Percentiles rank a stretch among this genome's conserved stretches.
These are phyloP conservation scores for Hyperoplus lanceolatus DNA, from an alignment of 2,797 vertebrate species.

Conservation along the genomic window DNA sequence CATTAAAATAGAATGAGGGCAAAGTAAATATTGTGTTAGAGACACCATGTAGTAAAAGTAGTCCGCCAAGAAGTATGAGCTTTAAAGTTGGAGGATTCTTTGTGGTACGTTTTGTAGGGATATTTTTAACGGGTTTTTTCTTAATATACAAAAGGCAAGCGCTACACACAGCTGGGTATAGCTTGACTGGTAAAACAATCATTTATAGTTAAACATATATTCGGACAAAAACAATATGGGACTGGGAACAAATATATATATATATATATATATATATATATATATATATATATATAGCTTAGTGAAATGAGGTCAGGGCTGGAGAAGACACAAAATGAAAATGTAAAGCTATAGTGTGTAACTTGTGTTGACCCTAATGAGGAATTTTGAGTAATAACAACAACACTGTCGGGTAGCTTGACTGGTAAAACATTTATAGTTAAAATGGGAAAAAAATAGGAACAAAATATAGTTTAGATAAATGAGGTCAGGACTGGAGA, in stretches of 20 bases:
- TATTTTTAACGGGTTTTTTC: slow-evolving; percentile 20
- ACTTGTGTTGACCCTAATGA: too few species aligned
- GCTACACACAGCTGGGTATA: not conserved
- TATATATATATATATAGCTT: not conserved
- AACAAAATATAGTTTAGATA: too few species aligned
- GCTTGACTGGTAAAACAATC: not conserved
- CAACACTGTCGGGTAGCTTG: too few species aligned
- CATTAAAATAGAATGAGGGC: slow-evolving; percentile 32
- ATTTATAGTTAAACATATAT: slow-evolving; percentile 4
- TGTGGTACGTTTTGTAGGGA: slow-evolving; percentile 11
- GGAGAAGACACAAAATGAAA: not conserved
- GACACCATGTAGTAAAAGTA: slow-evolving; percentile 8
- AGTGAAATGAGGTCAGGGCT: not conserved
- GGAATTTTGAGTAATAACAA: too few species aligned
- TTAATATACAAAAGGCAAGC: slow-evolving; percentile 31
- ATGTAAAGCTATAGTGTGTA: too few species aligned
- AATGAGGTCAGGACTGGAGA: too few species aligned
- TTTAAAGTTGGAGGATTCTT: slow-evolving; percentile 20
- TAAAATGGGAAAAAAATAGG: too few species aligned
- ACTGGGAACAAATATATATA: not conserved
- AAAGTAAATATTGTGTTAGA: slow-evolving; percentile 50
- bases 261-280: too few species aligned
- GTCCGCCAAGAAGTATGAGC: slow-evolving; percentile 22
- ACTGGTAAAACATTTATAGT: too few species aligned
- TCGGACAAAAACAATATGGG: not conserved